phyloP scores from a whole-genome alignment of 2,888 invertebrate genomes.

The Scrobipalpa costella region DNA sequence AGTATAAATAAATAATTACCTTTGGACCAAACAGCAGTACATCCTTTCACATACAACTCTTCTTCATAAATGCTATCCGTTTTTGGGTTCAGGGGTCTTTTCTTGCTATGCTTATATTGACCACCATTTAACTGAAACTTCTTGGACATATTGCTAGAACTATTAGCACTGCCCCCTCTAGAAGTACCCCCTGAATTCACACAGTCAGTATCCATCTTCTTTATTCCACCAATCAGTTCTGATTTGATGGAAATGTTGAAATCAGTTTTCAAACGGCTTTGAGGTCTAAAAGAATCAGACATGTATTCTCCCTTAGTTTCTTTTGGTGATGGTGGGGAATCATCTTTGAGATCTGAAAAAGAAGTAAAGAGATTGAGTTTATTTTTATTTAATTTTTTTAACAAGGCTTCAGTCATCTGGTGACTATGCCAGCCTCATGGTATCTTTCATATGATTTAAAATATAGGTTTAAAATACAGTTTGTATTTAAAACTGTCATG shows the following conservation, averaged over 20 bases:
- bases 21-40: constrained; percentile 91
- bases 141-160: constrained; percentile 73
- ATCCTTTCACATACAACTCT: constrained; percentile 92
- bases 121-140: constrained; percentile 62
- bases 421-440: no score
- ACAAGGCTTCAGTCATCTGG: no score
- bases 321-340: constrained; percentile 49
- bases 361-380: no score
- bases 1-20: constrained; percentile 58
- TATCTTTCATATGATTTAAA: no score
- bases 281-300: constrained; percentile 66
- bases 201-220: constrained; percentile 57
- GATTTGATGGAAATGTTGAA: constrained; percentile 75
- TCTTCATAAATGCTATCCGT: constrained; percentile 85
- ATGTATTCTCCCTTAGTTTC: constrained; percentile 62
- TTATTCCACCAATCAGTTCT: constrained; percentile 56
- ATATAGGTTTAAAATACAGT: no score
- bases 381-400: no score
- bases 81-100: constrained; percentile 60
- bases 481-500: no score
- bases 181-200: constrained; percentile 55
- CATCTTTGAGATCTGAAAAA: constrained; percentile 59
- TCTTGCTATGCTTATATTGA: constrained; percentile 36
- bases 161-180: constrained; percentile 65
- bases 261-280: constrained; percentile 68